Evolutionary conservation across 2,113 vertebrate genomes (phyloP).

Genomic region (Antechinus stuartii): DNA sequence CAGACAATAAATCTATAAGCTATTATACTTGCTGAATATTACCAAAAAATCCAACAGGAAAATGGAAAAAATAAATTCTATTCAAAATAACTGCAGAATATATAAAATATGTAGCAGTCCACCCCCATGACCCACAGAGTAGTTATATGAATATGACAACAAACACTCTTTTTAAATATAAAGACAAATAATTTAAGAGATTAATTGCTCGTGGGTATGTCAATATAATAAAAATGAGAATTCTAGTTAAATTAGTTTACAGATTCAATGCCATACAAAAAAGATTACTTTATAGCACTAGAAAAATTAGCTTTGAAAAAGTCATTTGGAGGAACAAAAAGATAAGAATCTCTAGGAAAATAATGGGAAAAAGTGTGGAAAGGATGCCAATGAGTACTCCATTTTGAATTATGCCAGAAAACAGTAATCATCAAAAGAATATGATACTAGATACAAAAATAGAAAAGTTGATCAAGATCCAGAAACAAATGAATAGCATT

Average conservation of each 20-base stretch:
- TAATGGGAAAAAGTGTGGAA: not conserved
- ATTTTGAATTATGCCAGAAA: not conserved
- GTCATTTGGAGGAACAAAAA: not conserved
- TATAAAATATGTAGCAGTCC: not conserved
- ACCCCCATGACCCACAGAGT: not conserved
- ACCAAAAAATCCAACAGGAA: not conserved
- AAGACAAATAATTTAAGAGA: not conserved
- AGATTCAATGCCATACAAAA: no score
- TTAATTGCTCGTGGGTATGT: not conserved
- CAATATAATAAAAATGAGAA: not conserved
- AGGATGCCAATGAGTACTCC: not conserved
- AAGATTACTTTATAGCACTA: not conserved
- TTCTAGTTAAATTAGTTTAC: no score
- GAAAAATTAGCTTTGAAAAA: not conserved
- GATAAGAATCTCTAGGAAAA: not conserved
- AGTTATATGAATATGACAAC: not conserved
- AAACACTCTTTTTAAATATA: not conserved
- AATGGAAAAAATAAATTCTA: not conserved
- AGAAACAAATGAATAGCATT: not conserved
- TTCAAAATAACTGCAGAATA: not conserved
- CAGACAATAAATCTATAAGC: not conserved
- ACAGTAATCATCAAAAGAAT: not conserved
- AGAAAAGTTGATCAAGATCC: not conserved
- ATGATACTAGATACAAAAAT: no score
- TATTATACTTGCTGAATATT: not conserved